phyloP scores from a whole-genome alignment of 2,888 invertebrate species.

The Galerucella nymphaeae region DNA sequence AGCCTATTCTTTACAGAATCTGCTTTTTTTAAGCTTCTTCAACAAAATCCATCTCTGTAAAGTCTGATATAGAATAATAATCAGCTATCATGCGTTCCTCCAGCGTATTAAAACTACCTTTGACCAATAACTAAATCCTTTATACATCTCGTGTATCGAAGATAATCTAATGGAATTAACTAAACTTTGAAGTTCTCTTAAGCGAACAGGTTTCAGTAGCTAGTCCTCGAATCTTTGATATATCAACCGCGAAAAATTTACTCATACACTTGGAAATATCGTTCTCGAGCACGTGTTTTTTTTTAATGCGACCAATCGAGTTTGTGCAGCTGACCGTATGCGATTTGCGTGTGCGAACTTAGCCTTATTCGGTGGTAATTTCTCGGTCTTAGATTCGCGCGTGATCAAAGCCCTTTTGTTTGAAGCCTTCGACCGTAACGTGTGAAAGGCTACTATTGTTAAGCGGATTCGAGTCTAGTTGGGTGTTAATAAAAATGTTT shows the following conservation, averaged over 20 bases:
- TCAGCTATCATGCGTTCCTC: slow-evolving; percentile 26
- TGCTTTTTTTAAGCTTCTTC: too few species aligned
- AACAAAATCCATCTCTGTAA: not conserved
- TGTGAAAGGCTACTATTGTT: not conserved
- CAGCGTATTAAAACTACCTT: slow-evolving; percentile 30
- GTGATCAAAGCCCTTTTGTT: slow-evolving; percentile 21
- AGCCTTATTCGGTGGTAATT: slow-evolving; percentile 16
- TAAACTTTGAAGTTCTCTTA: slow-evolving; percentile 41
- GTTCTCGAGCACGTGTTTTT: slow-evolving; percentile 17
- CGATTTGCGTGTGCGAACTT: slow-evolving; percentile 24
- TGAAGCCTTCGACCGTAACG: slow-evolving; percentile 19
- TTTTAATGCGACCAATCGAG: not conserved
- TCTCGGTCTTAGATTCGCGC: slow-evolving; percentile 24
- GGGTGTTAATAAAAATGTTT: slow-evolving; percentile 37
- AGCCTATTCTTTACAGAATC: too few species aligned
- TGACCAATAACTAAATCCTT: slow-evolving; percentile 30
- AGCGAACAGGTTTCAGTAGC: slow-evolving; percentile 35
- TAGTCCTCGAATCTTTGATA: slow-evolving; percentile 38
- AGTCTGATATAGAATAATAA: slow-evolving; percentile 9
- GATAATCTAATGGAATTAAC: slow-evolving; percentile 38
- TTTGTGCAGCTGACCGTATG: slow-evolving; percentile 24
- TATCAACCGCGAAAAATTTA: slow-evolving; percentile 25
- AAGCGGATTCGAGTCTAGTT: slow-evolving; percentile 30
- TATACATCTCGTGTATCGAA: slow-evolving; percentile 10
- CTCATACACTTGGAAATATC: slow-evolving; percentile 17